Percentiles rank a stretch among this genome's conserved stretches.
Evolutionary conservation across 2,888 invertebrate species (phyloP).

Genomic region (Caenorhabditis doughertyi): DNA sequence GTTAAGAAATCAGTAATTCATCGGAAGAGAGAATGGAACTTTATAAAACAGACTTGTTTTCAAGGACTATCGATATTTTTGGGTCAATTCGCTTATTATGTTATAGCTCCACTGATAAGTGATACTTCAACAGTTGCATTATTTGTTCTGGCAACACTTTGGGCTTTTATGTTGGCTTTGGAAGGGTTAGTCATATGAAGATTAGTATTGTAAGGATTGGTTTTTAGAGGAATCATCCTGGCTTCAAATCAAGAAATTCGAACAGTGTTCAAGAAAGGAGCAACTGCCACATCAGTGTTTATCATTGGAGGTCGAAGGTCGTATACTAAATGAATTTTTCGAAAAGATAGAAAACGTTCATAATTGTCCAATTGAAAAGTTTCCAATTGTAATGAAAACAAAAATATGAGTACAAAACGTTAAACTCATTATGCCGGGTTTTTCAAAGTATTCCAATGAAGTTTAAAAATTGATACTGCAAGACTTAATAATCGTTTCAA

Average conservation of each 20-base stretch:
- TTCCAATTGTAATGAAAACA: too few relatives aligned
- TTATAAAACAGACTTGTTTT: constrained; percentile 32
- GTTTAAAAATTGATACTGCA: too few relatives aligned
- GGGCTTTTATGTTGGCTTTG: constrained; percentile 29
- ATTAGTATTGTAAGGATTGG: background rate
- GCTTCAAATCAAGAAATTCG: background rate
- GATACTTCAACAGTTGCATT: background rate
- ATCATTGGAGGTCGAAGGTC: too few relatives aligned
- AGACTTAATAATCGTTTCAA: too few relatives aligned
- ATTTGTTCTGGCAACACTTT: constrained; percentile 7
- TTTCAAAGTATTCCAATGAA: too few relatives aligned
- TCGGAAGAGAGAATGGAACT: constrained; percentile 27
- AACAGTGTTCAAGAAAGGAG: background rate
- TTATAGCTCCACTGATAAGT: constrained; percentile 6
- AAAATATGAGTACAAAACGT: too few relatives aligned
- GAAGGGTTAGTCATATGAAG: constrained; percentile 29
- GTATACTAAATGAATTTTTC: too few relatives aligned
- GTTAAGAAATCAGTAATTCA: constrained; percentile 17
- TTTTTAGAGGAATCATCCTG: background rate
- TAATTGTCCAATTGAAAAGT: too few relatives aligned
- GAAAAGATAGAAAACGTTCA: too few relatives aligned
- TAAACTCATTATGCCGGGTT: too few relatives aligned
- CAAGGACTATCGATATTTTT: constrained; percentile 23
- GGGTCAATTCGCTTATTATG: constrained; percentile 36
- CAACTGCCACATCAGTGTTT: too few relatives aligned